Conservation (phyloP, 2,888 invertebrate genomes). For the Suillia variegata region DNA sequence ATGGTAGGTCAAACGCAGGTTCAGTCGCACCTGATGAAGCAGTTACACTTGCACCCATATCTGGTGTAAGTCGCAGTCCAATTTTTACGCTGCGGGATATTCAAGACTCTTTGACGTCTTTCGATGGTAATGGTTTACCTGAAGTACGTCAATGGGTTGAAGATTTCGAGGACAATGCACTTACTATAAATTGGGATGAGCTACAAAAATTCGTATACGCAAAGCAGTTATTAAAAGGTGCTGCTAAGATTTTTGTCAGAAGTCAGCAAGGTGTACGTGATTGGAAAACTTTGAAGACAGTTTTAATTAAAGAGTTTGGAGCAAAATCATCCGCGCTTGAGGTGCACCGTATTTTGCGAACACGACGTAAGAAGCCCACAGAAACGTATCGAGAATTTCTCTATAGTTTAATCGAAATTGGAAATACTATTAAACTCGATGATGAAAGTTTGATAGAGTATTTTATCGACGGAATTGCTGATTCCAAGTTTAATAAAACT, state of each 20-base stretch:
- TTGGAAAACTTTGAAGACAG: background rate
- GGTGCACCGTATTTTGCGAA: slow-evolving; percentile 1
- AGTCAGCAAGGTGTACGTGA: background rate
- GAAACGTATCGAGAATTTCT: slow-evolving; percentile 1
- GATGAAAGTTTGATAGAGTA: slow-evolving; percentile 16
- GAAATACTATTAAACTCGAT: slow-evolving; percentile 7
- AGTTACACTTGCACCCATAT: no score
- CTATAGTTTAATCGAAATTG: slow-evolving; percentile 18
- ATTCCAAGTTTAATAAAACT: slow-evolving; percentile 16
- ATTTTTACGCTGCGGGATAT: background rate
- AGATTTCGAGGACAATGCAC: no score
- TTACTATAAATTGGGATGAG: background rate
- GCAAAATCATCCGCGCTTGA: background rate
- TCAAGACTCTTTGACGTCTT: background rate
- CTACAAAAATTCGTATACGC: slow-evolving; percentile 11
- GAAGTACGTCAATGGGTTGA: no score
- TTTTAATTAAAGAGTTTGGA: slow-evolving; percentile 6
- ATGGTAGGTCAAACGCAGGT: no score
- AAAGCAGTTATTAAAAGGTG: slow-evolving; percentile 11
- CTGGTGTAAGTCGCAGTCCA: no score
- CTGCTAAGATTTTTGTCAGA: background rate
- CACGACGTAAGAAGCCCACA: background rate
- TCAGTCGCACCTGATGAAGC: no score
- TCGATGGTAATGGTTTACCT: no score
- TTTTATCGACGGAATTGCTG: slow-evolving; percentile 20